Base-by-base conservation (phyloP, 2,888 invertebrate genomes). In the Sphinx pinastri region DNA sequence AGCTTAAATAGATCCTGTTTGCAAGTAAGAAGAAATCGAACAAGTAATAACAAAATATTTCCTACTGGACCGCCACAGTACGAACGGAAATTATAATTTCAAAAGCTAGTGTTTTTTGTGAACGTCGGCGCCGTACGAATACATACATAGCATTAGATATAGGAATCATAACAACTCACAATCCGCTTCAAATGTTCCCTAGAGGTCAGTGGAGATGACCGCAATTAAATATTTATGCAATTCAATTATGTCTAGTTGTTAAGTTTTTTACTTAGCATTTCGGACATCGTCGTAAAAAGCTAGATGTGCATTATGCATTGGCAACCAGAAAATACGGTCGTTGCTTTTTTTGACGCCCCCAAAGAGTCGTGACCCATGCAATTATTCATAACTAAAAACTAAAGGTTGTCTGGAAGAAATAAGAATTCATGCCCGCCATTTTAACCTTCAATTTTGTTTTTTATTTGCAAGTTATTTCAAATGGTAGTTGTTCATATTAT, bases 21-120 rank as follows among this genome's bases (percentile, higher is more conserved):
- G 38, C 38, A 38, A 38, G 25, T 8, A 38, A 38, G 38, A 38
- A 38, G 0, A 2, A 16, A 55, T 55, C 19, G 55, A 55, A 55
- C 55, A n/a, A 55, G 19, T 63, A 49, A 63, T 63, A 63, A 63
- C 49, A 63, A 63, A 63, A 63, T 19, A 63, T 63, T 19, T 63
- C 19, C 19, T 63, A 49, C 57, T 67, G 59, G 55, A 55, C 63
- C 66, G 31, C 58, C 60, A 55, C 72, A 68, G 16, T 19, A 63
- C 16, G 16, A 16, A 60, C 59, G 69, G 71, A 69, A 72, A 86
- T 88, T 86, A 85, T 79, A 85, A 86, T 88, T 88, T 88, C 81
- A 88, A 87, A 88, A 87, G 79, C 73, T 79, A 80, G 80, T 79
- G 82, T 84, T 88, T 85, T 86, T 84, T 84, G 82, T 83, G 77